phyloP scores from a whole-genome alignment of 2,797 vertebrate genomes.

The Pipistrellus pipistrellus region DNA sequence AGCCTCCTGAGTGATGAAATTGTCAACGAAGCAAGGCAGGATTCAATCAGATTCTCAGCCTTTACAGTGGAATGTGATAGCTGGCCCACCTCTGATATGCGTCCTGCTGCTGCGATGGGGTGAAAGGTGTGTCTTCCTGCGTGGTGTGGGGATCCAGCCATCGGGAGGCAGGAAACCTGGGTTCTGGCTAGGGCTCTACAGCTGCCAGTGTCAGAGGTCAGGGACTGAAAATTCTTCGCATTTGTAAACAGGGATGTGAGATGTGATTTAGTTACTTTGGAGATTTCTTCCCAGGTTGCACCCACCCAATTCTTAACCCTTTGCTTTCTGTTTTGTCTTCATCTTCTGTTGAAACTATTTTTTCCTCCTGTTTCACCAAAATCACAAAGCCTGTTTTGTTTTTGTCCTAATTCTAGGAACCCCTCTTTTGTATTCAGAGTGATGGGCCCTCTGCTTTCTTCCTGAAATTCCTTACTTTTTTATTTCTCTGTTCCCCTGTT shows the following conservation, averaged over 20 bases:
- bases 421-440: background rate
- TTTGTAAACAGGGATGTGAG: background rate
- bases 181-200: background rate
- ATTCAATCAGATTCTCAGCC: slow-evolving; percentile 52
- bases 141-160: too few relatives aligned
- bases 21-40: slow-evolving; percentile 23
- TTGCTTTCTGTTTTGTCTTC: slow-evolving; percentile 9
- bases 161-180: background rate
- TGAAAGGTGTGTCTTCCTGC: background rate
- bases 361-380: background rate
- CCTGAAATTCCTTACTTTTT: background rate
- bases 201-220: background rate
- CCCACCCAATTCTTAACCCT: background rate
- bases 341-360: slow-evolving; percentile 19
- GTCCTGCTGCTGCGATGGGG: too few relatives aligned
- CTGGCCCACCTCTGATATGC: background rate
- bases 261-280: slow-evolving; percentile 18
- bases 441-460: background rate
- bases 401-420: background rate
- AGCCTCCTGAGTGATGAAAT: slow-evolving; percentile 57
- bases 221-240: background rate
- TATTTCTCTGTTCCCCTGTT: background rate
- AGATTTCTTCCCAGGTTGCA: background rate
- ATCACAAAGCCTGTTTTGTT: background rate
- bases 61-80: background rate